Evolutionary conservation across 2,113 vertebrate species (phyloP).

Genomic region (Alaudala cheleensis): DNA sequence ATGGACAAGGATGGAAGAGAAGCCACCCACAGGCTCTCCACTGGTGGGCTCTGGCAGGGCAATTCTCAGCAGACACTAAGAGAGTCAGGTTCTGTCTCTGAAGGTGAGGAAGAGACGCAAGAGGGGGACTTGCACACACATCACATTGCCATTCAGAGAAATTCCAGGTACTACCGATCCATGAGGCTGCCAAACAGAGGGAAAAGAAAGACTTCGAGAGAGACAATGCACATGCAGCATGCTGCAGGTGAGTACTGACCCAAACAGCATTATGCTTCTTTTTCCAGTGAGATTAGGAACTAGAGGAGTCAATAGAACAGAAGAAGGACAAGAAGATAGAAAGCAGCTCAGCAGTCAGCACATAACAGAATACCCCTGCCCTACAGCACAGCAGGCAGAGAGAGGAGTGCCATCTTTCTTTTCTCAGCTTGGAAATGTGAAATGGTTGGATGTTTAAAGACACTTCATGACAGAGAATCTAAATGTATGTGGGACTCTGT

Average conservation of each 20-base stretch:
- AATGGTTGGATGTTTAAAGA: background rate
- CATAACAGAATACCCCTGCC: background rate
- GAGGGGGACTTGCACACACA: background rate
- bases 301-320: background rate
- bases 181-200: constrained; percentile 48
- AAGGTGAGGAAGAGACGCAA: background rate
- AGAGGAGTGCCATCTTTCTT: background rate
- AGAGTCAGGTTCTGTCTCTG: background rate
- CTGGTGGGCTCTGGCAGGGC: background rate
- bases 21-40: background rate
- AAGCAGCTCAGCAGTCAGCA: background rate
- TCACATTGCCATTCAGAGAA: constrained; percentile 66
- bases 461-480: background rate
- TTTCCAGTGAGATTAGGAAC: background rate
- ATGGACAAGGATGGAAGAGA: background rate
- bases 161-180: constrained; percentile 74
- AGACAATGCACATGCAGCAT: background rate
- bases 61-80: background rate
- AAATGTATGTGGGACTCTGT: background rate
- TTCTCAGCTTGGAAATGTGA: background rate
- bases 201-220: background rate
- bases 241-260: constrained; percentile 69
- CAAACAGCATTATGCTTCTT: background rate
- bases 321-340: background rate
- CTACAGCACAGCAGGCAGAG: background rate